Evolutionary conservation across 2,888 invertebrate genomes (phyloP).

Genomic region (Caenorhabditis sp.): DNA sequence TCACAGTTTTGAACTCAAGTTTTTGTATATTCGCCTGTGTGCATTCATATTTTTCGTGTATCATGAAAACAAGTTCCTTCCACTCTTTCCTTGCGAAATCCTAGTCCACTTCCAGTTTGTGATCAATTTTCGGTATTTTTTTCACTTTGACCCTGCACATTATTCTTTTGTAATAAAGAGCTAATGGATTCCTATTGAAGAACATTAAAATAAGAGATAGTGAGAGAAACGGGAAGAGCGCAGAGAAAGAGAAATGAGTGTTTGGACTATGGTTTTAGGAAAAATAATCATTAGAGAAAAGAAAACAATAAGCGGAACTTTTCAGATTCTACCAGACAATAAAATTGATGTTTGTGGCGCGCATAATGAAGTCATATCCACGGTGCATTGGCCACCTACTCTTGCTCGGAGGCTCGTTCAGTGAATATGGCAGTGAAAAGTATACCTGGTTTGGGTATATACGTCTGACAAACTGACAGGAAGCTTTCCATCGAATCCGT

Average conservation of each 20-base stretch:
- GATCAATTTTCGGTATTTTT: conserved; percentile 4
- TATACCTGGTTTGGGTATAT: too few species aligned
- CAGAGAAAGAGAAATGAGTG: conserved; percentile 12
- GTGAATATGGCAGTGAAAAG: too few species aligned
- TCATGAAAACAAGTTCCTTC: conserved; percentile 11
- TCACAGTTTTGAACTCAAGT: conserved; percentile 23
- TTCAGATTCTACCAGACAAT: conserved; percentile 77
- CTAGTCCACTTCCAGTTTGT: not conserved
- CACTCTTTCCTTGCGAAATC: not conserved
- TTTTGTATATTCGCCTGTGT: conserved; percentile 4
- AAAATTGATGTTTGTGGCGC: conserved; percentile 77
- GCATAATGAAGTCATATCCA: conserved; percentile 90
- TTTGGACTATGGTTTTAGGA: conserved; percentile 28
- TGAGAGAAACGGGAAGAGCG: not conserved
- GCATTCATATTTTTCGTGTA: conserved; percentile 1
- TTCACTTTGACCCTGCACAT: not conserved
- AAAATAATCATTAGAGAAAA: too few species aligned
- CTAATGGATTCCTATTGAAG: too few species aligned
- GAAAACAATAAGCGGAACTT: conserved; percentile 85
- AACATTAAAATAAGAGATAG: too few species aligned
- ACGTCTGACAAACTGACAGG: too few species aligned
- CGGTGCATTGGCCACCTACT: too few species aligned
- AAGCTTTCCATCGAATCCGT: too few species aligned
- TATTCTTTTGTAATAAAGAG: too few species aligned
- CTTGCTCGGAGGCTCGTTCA: too few species aligned